Evolutionary conservation across 2,797 vertebrate genomes (phyloP).

Genomic region (Distichodus sexfasciatus): DNA sequence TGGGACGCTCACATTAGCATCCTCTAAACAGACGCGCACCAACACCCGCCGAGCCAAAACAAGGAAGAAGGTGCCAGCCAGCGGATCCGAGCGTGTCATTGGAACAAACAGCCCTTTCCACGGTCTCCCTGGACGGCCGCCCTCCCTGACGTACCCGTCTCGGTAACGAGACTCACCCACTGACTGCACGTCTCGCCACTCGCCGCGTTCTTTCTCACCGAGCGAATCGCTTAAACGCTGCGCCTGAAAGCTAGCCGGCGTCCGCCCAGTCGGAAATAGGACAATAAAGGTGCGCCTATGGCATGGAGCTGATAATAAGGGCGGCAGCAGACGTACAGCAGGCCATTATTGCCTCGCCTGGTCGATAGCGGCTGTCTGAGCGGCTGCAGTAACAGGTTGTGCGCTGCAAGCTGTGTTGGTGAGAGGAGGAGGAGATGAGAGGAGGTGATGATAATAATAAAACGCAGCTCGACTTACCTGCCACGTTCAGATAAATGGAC

Average conservation of each 20-base stretch:
- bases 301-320: conserved; percentile 34
- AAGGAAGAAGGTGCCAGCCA: conserved; percentile 18
- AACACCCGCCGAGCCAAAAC: conserved; percentile 14
- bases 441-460: too few species aligned
- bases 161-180: too few species aligned
- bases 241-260: not conserved
- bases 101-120: conserved; percentile 13
- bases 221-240: conserved; percentile 13
- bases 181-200: conserved; percentile 14
- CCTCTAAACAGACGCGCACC: conserved; percentile 1
- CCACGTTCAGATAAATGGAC: conserved; percentile 66
- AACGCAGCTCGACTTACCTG: conserved; percentile 74
- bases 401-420: too few species aligned
- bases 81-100: conserved; percentile 19
- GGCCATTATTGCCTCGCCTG: conserved; percentile 14
- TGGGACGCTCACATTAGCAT: not conserved
- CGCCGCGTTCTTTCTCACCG: conserved; percentile 1
- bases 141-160: not conserved
- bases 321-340: conserved; percentile 2
- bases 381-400: too few species aligned
- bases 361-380: conserved; percentile 32
- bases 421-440: too few species aligned
- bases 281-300: conserved; percentile 1
- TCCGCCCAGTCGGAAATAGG: conserved; percentile 20
- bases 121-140: conserved; percentile 4